phyloP scores from a whole-genome alignment of 2,113 vertebrate species.

The Platysteira castanea region DNA sequence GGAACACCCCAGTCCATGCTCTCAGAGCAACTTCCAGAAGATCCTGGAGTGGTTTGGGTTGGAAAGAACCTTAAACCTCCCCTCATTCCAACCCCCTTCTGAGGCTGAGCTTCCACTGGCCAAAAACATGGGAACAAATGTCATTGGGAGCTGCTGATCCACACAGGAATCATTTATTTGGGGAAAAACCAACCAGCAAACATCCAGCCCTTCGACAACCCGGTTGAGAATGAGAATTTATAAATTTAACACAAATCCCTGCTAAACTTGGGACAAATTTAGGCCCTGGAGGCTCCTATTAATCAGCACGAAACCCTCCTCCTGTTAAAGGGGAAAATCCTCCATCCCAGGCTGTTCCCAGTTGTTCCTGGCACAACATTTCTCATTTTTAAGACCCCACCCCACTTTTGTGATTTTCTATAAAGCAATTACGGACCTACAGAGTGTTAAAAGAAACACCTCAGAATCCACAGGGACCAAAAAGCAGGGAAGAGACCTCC shows the following conservation, averaged over 20 bases:
- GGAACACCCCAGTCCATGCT: fast-evolving
- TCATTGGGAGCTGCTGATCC: neutral
- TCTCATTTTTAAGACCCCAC: neutral
- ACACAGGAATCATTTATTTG: neutral
- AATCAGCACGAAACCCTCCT: neutral
- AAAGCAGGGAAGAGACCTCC: neutral
- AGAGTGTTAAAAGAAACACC: neutral
- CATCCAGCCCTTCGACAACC: neutral
- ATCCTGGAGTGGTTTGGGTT: neutral
- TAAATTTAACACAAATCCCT: neutral
- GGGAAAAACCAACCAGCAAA: neutral
- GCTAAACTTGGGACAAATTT: neutral
- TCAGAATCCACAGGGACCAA: neutral
- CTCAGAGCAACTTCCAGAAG: neutral
- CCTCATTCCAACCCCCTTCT: neutral
- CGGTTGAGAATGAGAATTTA: neutral
- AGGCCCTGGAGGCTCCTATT: neutral
- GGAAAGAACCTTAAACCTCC: neutral
- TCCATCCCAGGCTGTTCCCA: neutral
- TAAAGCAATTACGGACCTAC: neutral
- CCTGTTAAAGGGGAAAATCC: neutral
- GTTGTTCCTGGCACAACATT: neutral
- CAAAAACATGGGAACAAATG: fast-evolving
- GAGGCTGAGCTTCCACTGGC: neutral
- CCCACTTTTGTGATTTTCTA: neutral